These are phyloP conservation scores for Xestoiulus laeticollis DNA, from an alignment of 2,888 invertebrate species.

Conservation along the genomic window DNA sequence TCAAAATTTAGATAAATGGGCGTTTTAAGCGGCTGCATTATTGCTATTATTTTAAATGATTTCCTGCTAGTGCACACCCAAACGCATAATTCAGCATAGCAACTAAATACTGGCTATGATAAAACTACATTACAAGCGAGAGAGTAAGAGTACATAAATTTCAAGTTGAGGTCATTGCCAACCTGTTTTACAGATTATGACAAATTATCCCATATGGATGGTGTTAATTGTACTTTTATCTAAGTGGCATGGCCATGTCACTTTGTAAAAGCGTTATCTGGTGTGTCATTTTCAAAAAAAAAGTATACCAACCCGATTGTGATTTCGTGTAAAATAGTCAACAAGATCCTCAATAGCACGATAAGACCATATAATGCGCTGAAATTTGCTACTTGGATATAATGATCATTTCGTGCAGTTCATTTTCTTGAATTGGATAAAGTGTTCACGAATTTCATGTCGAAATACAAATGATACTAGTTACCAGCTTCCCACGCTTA, in stretches of 20 bases:
- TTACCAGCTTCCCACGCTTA: not conserved
- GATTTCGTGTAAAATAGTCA: not conserved
- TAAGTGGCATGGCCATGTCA: not conserved
- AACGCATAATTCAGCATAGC: not conserved
- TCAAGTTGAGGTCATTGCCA: not conserved
- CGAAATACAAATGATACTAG: not conserved
- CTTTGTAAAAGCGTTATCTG: not conserved
- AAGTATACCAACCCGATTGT: not conserved
- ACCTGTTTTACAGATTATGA: not conserved
- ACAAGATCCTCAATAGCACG: not conserved
- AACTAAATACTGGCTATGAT: not conserved
- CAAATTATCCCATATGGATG: not conserved
- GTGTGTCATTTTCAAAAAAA: not conserved
- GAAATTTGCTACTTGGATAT: not conserved
- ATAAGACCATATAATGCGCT: not conserved
- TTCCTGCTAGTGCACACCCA: not conserved
- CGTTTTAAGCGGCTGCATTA: not conserved
- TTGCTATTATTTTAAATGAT: not conserved
- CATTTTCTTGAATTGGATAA: not conserved
- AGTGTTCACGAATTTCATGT: not conserved
- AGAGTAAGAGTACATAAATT: not conserved
- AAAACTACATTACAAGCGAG: too few relatives aligned
- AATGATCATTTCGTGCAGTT: not conserved
- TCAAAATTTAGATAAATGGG: not conserved
- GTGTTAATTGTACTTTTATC: conserved; percentile 8